Evolutionary conservation across 2,888 invertebrate species (phyloP), one percentile per base, ranked within the genome.

Genomic region (Didymodactylos carnosus): DNA sequence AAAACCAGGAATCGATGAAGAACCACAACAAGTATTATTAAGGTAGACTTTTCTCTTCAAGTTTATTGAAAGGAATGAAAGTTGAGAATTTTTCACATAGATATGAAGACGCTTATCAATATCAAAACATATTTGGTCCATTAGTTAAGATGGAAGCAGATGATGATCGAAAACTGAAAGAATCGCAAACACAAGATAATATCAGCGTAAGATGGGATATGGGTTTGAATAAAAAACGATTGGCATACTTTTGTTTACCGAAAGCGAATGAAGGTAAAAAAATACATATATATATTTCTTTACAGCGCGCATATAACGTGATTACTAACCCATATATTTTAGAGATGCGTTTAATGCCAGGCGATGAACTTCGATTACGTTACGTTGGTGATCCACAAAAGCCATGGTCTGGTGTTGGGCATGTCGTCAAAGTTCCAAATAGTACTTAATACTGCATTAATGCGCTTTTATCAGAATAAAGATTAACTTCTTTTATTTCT

Each of bases 181-280:
- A 98, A 83, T 92, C 94, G 0, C 95, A 97, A 83, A 95, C 94
- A 0, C 95, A 97, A 83, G 94, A 95, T 79, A 94, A 94, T 78
- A 94, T 98, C 76, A 92, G 94, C 80, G 95, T 98, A 1, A 89
- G 97, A 72, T 99, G 98, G 98, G 97, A 98, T 80, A 90, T 94
- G 14, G 97, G 97, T 0, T 86, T 99, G 35, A 98, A 98, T 82
- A 97, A 97, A 85, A 95, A 97, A 82, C 91, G 91, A 0, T 93
- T 94, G 74, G 97, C 97, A 0, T 97, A 94, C 83, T 98, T 99
- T 82, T 92, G 92, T 72, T 86, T 99, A 72, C 93, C 95, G 5
- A 95, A 95, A 85, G 94, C 95, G 4, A 93, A 95, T 80, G 94
- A 94, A 76, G 53, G 53, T 53, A 53, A 53, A 35, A 2, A 29